A percentile compares a stretch with the other conserved stretches of the same genome.
phyloP scores from a whole-genome alignment of 1,140 invertebrate species.

The Drosophila virilis region DNA sequence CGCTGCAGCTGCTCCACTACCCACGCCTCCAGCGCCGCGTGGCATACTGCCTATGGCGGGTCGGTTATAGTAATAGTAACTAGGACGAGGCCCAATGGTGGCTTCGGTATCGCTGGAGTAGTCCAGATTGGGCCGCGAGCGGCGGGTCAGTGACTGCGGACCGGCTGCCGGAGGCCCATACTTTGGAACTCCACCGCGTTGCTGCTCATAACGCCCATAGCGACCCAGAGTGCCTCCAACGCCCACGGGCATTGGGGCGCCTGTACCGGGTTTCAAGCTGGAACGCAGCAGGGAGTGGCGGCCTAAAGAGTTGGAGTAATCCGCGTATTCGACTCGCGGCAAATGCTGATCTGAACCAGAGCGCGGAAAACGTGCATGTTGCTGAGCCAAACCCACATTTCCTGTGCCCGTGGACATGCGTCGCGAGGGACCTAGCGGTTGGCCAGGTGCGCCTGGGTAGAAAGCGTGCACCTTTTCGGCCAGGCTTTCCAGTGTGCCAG shows the following conservation, averaged over 20 bases:
- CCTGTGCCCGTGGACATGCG: slow-evolving; percentile 86
- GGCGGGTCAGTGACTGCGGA: slow-evolving; percentile 86
- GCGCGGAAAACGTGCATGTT: slow-evolving; percentile 87
- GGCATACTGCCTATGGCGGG: slow-evolving; percentile 85
- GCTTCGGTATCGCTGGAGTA: slow-evolving; percentile 98
- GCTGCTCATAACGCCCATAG: slow-evolving; percentile 83
- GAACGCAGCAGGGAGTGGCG: slow-evolving; percentile 90
- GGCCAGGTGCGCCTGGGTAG: slow-evolving; percentile 86
- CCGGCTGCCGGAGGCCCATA: slow-evolving; percentile 76
- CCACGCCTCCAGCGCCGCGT: slow-evolving; percentile 85
- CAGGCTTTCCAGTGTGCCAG: slow-evolving; percentile 91
- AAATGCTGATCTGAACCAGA: slow-evolving; percentile 94
- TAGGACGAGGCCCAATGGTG: slow-evolving; percentile 90
- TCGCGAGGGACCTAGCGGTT: slow-evolving; percentile 85
- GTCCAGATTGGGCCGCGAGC: slow-evolving; percentile 91
- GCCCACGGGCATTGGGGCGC: slow-evolving; percentile 66
- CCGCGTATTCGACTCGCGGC: slow-evolving; percentile 91
- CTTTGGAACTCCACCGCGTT: slow-evolving; percentile 63
- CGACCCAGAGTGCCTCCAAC: slow-evolving; percentile 82
- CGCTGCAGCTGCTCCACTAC: slow-evolving; percentile 57
- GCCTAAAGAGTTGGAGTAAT: slow-evolving; percentile 88
- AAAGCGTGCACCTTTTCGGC: slow-evolving; percentile 95
- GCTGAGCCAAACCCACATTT: slow-evolving; percentile 75
- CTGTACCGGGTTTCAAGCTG: slow-evolving; percentile 89
- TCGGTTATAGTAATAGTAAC: slow-evolving; percentile 90